A percentile compares a stretch with the other conserved stretches of the same genome.
phyloP scores from a whole-genome alignment of 2,113 vertebrate species.

The Onychostruthus taczanowskii region DNA sequence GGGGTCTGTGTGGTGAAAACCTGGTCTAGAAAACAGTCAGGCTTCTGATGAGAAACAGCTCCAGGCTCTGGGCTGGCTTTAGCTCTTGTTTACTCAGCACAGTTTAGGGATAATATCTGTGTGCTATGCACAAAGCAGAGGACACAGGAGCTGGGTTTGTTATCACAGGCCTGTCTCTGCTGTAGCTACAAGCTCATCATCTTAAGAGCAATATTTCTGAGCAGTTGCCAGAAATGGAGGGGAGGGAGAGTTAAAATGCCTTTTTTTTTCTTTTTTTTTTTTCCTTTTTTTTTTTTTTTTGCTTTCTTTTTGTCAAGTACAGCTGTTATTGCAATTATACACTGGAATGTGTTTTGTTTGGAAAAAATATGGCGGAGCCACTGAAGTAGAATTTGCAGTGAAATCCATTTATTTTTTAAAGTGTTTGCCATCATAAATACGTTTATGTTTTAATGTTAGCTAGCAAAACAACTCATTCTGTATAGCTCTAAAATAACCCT shows the following conservation, averaged over 20 bases:
- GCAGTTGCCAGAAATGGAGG: background rate
- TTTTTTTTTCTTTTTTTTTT: background rate
- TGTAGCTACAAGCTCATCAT: background rate
- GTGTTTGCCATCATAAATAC: conserved; percentile 38
- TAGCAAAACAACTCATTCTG: background rate
- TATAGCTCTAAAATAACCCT: background rate
- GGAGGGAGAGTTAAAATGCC: background rate
- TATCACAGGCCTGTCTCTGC: background rate
- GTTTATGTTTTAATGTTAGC: background rate
- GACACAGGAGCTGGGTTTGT: background rate
- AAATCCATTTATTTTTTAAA: conserved; percentile 69
- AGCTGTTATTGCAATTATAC: background rate
- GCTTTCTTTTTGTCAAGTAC: background rate
- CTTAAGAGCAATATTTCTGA: background rate
- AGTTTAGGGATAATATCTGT: background rate
- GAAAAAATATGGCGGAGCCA: conserved; percentile 21
- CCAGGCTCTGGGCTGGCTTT: background rate
- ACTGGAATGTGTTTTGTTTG: background rate
- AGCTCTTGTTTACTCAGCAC: background rate
- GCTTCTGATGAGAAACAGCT: conserved; percentile 42
- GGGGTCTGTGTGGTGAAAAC: conserved; percentile 37
- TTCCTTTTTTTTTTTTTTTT: background rate
- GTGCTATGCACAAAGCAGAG: background rate
- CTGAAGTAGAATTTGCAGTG: conserved; percentile 24
- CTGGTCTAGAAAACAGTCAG: conserved; percentile 73